These are phyloP conservation scores for Rhinella marina DNA, from an alignment of 2,797 vertebrate genomes.

Conservation along the genomic window DNA sequence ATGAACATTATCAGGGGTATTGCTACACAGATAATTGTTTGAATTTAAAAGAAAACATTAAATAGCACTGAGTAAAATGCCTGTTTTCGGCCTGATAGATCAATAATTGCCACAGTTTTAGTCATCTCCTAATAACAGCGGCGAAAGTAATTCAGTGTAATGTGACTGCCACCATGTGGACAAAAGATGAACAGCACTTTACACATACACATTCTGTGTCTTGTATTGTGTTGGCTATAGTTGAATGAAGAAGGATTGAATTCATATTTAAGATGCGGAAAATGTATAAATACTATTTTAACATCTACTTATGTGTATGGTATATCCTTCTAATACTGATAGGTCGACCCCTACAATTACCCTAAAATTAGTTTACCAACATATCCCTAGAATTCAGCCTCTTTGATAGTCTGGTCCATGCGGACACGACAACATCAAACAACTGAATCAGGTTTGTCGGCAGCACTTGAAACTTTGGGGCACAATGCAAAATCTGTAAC, in stretches of 20 bases:
- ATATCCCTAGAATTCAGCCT: not conserved
- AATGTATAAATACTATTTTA: not conserved
- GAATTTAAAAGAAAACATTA: slow-evolving; percentile 63
- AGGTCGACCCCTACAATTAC: not conserved
- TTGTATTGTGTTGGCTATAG: not conserved
- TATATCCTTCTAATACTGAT: too few species aligned
- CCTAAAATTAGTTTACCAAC: not conserved
- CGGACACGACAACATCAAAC: not conserved
- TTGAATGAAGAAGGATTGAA: not conserved
- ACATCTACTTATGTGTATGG: not conserved
- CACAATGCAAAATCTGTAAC: not conserved
- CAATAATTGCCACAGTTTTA: slow-evolving; percentile 29
- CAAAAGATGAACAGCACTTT: not conserved
- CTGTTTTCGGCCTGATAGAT: slow-evolving; percentile 61
- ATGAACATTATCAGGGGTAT: slow-evolving; percentile 29
- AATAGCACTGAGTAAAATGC: slow-evolving; percentile 48
- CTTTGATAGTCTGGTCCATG: not conserved
- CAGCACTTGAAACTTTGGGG: not conserved
- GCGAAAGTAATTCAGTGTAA: slow-evolving; percentile 44
- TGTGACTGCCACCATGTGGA: slow-evolving; percentile 76
- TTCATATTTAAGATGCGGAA: not conserved
- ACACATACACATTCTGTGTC: not conserved
- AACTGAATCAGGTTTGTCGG: not conserved
- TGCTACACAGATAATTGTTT: slow-evolving; percentile 63
- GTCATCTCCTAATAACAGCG: not conserved